These are phyloP conservation scores for Synaphobranchus kaupii DNA, from an alignment of 2,797 vertebrate species.

Conservation along the genomic window DNA sequence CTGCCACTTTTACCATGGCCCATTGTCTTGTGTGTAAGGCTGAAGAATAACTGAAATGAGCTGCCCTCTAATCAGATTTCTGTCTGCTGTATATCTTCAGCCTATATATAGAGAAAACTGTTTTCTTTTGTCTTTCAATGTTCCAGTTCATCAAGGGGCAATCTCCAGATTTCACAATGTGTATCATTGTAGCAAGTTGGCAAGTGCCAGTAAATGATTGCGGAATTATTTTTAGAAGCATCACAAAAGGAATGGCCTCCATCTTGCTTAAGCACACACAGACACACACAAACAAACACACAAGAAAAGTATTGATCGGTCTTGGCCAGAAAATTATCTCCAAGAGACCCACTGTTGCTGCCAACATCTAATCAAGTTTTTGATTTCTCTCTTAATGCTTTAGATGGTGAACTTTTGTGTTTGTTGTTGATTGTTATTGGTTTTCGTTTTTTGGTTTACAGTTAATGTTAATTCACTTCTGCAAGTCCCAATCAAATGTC, in stretches of 20 bases:
- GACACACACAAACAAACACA: background rate
- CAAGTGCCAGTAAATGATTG: constrained; percentile 45
- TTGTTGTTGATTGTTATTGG: too few species aligned
- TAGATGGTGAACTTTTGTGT: background rate
- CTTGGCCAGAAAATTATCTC: background rate
- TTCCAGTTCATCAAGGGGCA: constrained; percentile 32
- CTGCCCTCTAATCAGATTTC: constrained; percentile 50
- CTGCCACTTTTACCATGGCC: constrained; percentile 67
- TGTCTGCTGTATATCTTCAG: constrained; percentile 44
- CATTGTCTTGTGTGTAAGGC: constrained; percentile 57
- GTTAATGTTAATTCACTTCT: background rate
- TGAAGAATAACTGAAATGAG: constrained; percentile 58
- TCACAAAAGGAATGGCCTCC: constrained; percentile 39
- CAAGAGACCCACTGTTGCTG: background rate
- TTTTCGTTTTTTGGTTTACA: too few species aligned
- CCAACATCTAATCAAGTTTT: background rate
- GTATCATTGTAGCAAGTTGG: constrained; percentile 37
- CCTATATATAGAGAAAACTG: constrained; percentile 51
- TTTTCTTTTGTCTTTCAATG: constrained; percentile 47
- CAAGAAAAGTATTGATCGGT: background rate
- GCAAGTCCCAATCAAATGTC: background rate
- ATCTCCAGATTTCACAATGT: constrained; percentile 45
- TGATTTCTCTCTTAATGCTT: background rate
- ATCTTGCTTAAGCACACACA: background rate
- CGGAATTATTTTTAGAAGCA: constrained; percentile 44